A percentile compares a stretch with the other conserved stretches of the same genome.
Evolutionary conservation across 1,140 invertebrate species (phyloP).

Genomic region (Ruditapes philippinarum): DNA sequence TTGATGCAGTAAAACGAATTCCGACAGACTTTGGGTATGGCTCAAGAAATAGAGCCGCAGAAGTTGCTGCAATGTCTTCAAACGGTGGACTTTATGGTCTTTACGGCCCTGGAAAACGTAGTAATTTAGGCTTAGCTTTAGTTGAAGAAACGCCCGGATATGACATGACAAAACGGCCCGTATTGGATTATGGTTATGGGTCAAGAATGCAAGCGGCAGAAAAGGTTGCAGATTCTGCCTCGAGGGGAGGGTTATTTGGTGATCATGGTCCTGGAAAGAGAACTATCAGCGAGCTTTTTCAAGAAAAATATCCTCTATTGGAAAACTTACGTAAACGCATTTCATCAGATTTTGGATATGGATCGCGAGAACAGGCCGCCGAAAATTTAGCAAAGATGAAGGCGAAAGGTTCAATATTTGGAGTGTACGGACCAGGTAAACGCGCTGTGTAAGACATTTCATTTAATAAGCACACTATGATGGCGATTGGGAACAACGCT

Average conservation of each 20-base stretch:
- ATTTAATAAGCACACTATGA: no score
- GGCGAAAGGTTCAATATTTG: background rate
- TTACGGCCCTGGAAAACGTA: background rate
- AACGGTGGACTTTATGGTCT: background rate
- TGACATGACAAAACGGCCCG: background rate
- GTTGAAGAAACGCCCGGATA: background rate
- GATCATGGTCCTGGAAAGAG: slow-evolving; percentile 15
- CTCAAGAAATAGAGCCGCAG: background rate
- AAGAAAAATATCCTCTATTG: background rate
- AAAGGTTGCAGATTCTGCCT: background rate
- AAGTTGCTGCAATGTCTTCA: background rate
- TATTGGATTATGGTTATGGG: background rate
- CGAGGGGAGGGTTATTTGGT: background rate
- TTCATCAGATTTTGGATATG: slow-evolving; percentile 21
- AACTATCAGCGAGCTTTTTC: background rate
- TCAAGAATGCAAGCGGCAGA: background rate
- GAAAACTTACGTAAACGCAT: slow-evolving; percentile 6
- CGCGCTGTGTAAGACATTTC: background rate
- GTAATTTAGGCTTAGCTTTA: background rate
- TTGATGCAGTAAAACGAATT: background rate
- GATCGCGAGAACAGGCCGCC: slow-evolving; percentile 7
- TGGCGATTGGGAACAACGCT: no score
- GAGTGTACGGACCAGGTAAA: slow-evolving; percentile 31
- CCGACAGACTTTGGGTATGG: background rate
- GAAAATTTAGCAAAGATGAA: background rate